Conservation (phyloP, 2,888 invertebrate species). For the Abrostola triplasia region DNA sequence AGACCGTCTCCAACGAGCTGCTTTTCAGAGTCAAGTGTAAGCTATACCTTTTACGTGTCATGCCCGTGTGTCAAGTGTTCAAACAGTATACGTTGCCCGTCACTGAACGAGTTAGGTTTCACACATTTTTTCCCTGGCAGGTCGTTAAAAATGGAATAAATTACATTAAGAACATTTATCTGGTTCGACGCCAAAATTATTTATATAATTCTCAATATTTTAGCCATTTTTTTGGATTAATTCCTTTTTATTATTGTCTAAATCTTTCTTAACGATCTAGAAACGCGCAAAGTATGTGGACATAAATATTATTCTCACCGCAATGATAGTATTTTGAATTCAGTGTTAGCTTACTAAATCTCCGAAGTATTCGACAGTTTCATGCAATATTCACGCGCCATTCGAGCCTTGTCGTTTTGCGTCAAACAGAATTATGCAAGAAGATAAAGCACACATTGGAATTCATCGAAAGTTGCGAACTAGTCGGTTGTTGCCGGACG, state of each 20-base stretch:
- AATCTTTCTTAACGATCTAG: constrained; percentile 20
- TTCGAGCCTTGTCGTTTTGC: constrained; percentile 46
- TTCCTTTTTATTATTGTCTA: no score
- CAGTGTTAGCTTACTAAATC: constrained; percentile 57
- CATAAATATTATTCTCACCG: constrained; percentile 57
- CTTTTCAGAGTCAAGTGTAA: constrained; percentile 96
- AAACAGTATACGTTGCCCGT: neutral
- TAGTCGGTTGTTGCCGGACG: constrained; percentile 21
- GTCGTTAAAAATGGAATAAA: no score
- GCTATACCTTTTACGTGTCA: constrained; percentile 72
- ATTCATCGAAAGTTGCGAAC: constrained; percentile 55
- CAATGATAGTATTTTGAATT: constrained; percentile 58
- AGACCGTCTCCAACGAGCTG: constrained; percentile 95
- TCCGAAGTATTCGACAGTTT: constrained; percentile 55
- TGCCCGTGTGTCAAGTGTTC: neutral
- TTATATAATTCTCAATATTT: no score
- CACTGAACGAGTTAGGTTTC: neutral
- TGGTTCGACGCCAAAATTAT: no score
- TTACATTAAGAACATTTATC: no score
- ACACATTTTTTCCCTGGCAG: no score
- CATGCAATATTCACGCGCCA: constrained; percentile 62
- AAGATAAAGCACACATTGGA: constrained; percentile 53
- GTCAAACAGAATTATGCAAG: constrained; percentile 58
- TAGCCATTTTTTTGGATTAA: neutral
- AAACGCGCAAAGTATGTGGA: constrained; percentile 46